These are phyloP conservation scores for Aphelocoma coerulescens DNA, from an alignment of 2,113 vertebrate species.

Conservation along the genomic window DNA sequence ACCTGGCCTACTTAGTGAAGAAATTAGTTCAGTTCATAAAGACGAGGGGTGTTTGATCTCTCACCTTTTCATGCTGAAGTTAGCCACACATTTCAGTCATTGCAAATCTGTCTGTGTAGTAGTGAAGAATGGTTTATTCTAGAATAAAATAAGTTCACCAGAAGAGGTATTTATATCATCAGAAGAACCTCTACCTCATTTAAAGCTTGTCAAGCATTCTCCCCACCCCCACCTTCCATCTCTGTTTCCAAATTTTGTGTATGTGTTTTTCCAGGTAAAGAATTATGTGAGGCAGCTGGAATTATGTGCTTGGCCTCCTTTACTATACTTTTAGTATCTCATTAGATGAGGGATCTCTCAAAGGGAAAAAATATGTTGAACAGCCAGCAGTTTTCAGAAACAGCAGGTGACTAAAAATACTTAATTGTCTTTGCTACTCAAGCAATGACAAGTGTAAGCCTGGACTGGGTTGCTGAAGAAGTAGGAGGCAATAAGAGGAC, in stretches of 20 bases:
- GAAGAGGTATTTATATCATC: background rate
- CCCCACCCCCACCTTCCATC: accelerated
- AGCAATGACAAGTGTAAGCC: background rate
- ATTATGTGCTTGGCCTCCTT: background rate
- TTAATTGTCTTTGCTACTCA: background rate
- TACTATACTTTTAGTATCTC: background rate
- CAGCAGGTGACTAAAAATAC: background rate
- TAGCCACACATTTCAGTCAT: background rate
- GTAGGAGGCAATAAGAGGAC: background rate
- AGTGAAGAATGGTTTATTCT: background rate
- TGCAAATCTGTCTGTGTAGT: background rate
- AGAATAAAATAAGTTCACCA: background rate
- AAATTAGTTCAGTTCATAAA: background rate
- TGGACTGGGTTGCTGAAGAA: background rate
- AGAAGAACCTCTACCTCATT: background rate
- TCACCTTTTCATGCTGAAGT: background rate
- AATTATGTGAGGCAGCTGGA: background rate
- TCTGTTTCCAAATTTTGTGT: background rate
- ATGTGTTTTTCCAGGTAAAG: background rate
- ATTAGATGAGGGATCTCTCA: background rate
- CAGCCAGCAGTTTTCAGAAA: background rate
- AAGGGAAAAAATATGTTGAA: background rate
- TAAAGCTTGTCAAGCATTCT: background rate
- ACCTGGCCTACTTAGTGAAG: background rate
- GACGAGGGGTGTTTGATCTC: accelerated